Evolutionary conservation across 2,888 invertebrate genomes (phyloP), one percentile per base, ranked within the genome.

Genomic region (Patella pellucida): DNA sequence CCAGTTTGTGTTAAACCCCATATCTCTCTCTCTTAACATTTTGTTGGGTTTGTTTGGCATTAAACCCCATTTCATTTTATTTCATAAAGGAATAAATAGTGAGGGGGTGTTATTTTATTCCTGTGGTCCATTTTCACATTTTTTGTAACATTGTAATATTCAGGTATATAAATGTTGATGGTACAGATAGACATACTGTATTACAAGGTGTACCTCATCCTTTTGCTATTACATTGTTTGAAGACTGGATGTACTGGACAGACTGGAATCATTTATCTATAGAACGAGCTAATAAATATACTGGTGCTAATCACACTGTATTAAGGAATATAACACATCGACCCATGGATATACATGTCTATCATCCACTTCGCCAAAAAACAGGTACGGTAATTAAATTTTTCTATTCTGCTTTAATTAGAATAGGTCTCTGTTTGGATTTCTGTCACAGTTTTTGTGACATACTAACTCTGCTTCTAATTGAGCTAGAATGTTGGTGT

Each of bases 211-310:
- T 98, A 0, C 98, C 99, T 0, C 99, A 99, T 90, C 97, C 98
- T 0, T 99, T 89, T 78, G 83, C 89, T 23, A 86, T 90, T 73
- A 83, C 89, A 1, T 77, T 89, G 54, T 90, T 90, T 81, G 90
- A 88, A 76, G 89, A 98, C 87, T 95, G 93, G 87, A 89, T 93
- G 78, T 99, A 95, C 92, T 99, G 98, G 98, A 97, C 97, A 0
- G 99, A 99, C 90, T 99, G 99, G 99, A 99, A 99, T 90, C 92
- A 97, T 76, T 96, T 98, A 90, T 96, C 96, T 0, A 95, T 99
- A 74, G 94, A 95, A 85, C 94, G 95, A 85, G 98, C 98, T 0
- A 95, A 98, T 88, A 98, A 88, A 90, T 97, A 96, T 91, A 96
- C 95, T 0, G 93, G 93, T 73, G 89, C 87, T 81, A 94, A 95